A percentile compares a stretch with the other conserved stretches of the same genome.
These are phyloP conservation scores for Agrochola circellaris DNA, from an alignment of 2,888 invertebrate genomes.

Conservation along the genomic window DNA sequence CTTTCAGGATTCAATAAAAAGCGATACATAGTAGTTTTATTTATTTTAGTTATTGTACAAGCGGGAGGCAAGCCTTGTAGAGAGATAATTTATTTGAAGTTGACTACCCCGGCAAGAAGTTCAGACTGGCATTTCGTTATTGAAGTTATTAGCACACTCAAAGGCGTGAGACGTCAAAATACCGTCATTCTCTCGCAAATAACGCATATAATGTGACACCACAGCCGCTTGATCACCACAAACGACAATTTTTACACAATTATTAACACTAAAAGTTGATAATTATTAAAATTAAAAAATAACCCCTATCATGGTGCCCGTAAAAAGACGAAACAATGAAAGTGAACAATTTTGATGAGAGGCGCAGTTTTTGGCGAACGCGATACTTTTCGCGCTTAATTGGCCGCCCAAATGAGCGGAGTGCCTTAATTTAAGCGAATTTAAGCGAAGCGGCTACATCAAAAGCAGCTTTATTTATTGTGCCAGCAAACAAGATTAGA, in stretches of 20 bases:
- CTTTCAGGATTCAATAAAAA: constrained; percentile 38
- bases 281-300: constrained; percentile 68
- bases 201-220: constrained; percentile 12
- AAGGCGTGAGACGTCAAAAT: constrained; percentile 18
- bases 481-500: constrained; percentile 81
- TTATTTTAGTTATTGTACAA: not conserved
- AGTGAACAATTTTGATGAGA: constrained; percentile 86
- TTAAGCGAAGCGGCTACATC: constrained; percentile 81
- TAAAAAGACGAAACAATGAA: constrained; percentile 80
- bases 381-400: constrained; percentile 88
- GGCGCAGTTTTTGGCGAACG: constrained; percentile 77
- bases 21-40: constrained; percentile 14
- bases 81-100: constrained; percentile 25
- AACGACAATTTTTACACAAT: constrained; percentile 42
- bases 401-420: constrained; percentile 83
- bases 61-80: not conserved
- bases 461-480: constrained; percentile 84
- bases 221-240: constrained; percentile 22
- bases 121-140: constrained; percentile 31
- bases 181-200: constrained; percentile 8
- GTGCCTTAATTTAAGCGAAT: constrained; percentile 81
- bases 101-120: not conserved
- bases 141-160: constrained; percentile 28
- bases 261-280: constrained; percentile 49
- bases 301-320: constrained; percentile 76